A percentile compares a stretch with the other conserved stretches of the same genome.
phyloP scores from a whole-genome alignment of 1,140 invertebrate genomes.

The Drosophila sturtevanti region DNA sequence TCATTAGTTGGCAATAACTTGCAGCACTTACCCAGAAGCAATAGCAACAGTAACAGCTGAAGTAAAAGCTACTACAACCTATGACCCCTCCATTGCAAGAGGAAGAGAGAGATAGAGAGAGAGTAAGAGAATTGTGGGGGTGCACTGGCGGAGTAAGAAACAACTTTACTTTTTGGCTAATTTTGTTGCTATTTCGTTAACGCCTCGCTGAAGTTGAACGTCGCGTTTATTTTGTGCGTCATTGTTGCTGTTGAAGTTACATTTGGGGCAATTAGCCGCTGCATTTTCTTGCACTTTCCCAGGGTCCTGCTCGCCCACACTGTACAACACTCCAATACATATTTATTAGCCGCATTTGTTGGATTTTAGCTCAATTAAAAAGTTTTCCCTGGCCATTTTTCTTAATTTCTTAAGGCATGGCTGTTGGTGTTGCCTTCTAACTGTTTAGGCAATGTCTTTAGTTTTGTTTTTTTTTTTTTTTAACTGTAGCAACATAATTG shows the following conservation, averaged over 20 bases:
- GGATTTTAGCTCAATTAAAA: conserved; percentile 81
- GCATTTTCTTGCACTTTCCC: conserved; percentile 53
- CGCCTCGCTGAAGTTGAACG: conserved; percentile 70
- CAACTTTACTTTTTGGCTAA: conserved; percentile 74
- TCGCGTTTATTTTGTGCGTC: conserved; percentile 69
- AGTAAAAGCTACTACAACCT: conserved; percentile 43
- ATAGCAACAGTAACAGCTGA: conserved; percentile 1
- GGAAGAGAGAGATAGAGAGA: background rate
- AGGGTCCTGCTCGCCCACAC: background rate
- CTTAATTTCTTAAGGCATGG: conserved; percentile 57
- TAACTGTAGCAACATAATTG: conserved; percentile 58
- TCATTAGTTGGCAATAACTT: conserved; percentile 78
- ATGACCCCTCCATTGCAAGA: background rate
- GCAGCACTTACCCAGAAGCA: conserved; percentile 55
- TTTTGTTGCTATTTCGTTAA: conserved; percentile 75
- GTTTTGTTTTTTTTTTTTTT: conserved; percentile 28
- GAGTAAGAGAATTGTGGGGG: too few relatives aligned
- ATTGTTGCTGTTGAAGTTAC: conserved; percentile 59
- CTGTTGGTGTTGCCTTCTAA: conserved; percentile 58
- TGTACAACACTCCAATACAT: conserved; percentile 68
- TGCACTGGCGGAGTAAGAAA: background rate
- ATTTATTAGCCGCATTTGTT: conserved; percentile 81
- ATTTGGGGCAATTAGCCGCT: conserved; percentile 75
- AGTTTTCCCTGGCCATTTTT: conserved; percentile 77
- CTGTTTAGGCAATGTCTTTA: conserved; percentile 48